A percentile compares a stretch with the other conserved stretches of the same genome.
Conservation (phyloP, 2,888 invertebrate genomes). For the Agonopterix arenella region DNA sequence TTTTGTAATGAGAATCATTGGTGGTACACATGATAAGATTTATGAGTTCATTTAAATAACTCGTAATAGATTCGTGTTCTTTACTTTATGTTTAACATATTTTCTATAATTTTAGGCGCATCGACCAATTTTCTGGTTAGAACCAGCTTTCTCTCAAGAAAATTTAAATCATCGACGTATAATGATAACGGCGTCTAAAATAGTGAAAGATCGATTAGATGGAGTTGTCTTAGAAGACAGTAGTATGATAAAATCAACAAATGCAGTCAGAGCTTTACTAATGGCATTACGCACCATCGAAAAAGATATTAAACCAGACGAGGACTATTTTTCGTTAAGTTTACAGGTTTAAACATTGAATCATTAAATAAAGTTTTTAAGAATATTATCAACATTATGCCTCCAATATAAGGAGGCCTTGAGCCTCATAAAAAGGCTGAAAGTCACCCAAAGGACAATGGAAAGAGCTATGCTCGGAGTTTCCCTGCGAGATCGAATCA, state of each 20-base stretch:
- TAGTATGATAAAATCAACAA: not conserved
- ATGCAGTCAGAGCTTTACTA: not conserved
- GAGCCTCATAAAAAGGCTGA: too few relatives aligned
- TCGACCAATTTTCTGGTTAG: slow-evolving; percentile 23
- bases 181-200: slow-evolving; percentile 15
- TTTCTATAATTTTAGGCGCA: slow-evolving; percentile 17
- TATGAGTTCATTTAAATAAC: too few relatives aligned
- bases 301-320: slow-evolving; percentile 7
- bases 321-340: slow-evolving; percentile 19
- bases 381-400: not conserved
- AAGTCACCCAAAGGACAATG: too few relatives aligned
- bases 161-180: slow-evolving; percentile 18
- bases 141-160: slow-evolving; percentile 16
- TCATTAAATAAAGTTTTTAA: not conserved
- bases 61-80: not conserved
- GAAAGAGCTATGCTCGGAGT: too few relatives aligned
- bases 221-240: slow-evolving; percentile 19
- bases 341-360: slow-evolving; percentile 14
- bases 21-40: too few relatives aligned
- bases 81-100: not conserved
- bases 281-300: slow-evolving; percentile 10
- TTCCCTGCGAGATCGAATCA: too few relatives aligned
- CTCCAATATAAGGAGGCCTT: too few relatives aligned
- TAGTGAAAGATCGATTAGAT: slow-evolving; percentile 17
- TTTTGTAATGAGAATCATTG: too few relatives aligned